These are phyloP conservation scores for Omphaloscelis lunosa DNA, from an alignment of 2,888 invertebrate species.

Conservation along the genomic window DNA sequence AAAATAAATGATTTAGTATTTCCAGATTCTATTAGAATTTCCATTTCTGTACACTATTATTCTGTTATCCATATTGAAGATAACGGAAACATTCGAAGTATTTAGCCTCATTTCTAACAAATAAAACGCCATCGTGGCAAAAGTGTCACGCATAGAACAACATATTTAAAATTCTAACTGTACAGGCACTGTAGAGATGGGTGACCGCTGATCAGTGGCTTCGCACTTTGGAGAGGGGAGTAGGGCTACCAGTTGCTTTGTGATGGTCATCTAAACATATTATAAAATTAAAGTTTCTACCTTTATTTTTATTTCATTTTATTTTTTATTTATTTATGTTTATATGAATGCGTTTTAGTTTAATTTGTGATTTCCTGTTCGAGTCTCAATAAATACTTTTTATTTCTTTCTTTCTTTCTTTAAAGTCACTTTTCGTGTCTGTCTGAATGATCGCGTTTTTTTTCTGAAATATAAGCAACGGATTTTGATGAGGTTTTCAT, in stretches of 20 bases:
- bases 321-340: no score
- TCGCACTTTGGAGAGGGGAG: slow-evolving; percentile 23
- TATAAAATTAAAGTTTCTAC: no score
- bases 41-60: slow-evolving; percentile 19
- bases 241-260: slow-evolving; percentile 52
- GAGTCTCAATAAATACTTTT: no score
- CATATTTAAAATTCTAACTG: slow-evolving; percentile 65
- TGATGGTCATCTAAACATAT: no score
- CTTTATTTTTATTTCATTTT: no score
- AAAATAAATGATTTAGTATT: neutral
- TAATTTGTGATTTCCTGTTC: no score
- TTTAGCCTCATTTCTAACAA: slow-evolving; percentile 50
- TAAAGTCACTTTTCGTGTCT: no score
- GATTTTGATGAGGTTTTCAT: no score
- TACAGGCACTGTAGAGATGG: slow-evolving; percentile 52
- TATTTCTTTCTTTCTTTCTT: no score
- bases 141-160: slow-evolving; percentile 56
- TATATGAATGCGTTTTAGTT: no score
- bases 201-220: slow-evolving; percentile 53
- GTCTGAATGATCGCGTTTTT: no score
- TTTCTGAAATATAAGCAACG: no score
- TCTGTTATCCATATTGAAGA: slow-evolving; percentile 8
- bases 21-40: slow-evolving; percentile 10
- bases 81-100: slow-evolving; percentile 43
- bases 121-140: slow-evolving; percentile 43